Percentiles rank a stretch among this genome's conserved stretches.
Evolutionary conservation across 2,888 invertebrate species (phyloP).

Genomic region (Drepanosiphum platanoidis): DNA sequence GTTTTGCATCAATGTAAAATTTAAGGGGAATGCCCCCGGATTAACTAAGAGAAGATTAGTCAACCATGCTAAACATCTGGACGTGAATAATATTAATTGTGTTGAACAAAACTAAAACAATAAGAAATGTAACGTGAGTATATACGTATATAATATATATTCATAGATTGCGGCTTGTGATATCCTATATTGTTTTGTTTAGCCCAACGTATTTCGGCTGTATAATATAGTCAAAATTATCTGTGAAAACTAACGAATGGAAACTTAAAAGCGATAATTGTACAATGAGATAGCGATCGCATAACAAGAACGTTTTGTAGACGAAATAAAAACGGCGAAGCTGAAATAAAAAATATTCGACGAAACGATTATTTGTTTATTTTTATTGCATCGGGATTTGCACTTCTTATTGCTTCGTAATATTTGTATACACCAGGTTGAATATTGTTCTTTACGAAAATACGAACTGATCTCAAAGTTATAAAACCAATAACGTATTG

Average conservation of each 20-base stretch:
- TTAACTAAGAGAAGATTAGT: slow-evolving; percentile 11
- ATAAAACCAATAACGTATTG: no score
- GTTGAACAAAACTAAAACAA: slow-evolving; percentile 19
- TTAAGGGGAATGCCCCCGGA: slow-evolving; percentile 52
- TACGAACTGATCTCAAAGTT: no score
- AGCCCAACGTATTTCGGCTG: neutral
- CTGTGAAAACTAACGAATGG: neutral
- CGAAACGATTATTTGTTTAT: neutral
- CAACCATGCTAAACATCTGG: slow-evolving; percentile 52
- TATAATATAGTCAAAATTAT: neutral
- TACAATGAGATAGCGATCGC: no score
- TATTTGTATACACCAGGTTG: no score
- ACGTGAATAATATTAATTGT: slow-evolving; percentile 17
- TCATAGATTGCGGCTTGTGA: neutral
- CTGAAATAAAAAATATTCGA: neutral
- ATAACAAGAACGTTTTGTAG: neutral
- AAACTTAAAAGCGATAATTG: neutral
- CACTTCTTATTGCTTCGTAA: no score
- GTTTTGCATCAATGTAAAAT: slow-evolving; percentile 25
- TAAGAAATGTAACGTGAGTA: neutral
- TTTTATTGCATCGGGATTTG: neutral
- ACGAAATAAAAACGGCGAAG: neutral
- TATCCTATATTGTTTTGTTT: slow-evolving; percentile 1
- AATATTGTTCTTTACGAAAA: no score
- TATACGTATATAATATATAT: neutral